Evolutionary conservation across 1,140 invertebrate species (phyloP), one percentile per base, ranked within the genome.

Genomic region (Helicorthomorpha holstii): DNA sequence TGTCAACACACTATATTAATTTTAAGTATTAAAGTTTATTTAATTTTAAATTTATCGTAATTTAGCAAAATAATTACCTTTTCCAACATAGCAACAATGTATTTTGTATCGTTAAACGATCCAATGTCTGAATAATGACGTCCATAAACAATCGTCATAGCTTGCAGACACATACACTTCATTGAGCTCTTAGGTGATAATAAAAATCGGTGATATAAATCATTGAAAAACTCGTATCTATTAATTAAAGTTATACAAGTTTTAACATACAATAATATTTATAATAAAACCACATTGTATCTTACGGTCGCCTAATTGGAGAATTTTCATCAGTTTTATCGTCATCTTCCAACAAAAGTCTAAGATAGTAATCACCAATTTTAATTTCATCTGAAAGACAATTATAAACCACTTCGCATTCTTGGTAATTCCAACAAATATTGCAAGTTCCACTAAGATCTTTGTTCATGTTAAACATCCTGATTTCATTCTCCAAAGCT

Each of bases 361-460:
- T 75, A 57, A 99, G 75, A 66, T 97, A 99, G 72, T 98, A 99
- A 69, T 98, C 93, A 26, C 95, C 94, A 63, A 98, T 96, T 73
- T 88, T 90, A 29, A 98, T 89, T 72, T 98, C 95, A 61, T 98
- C 91, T 52, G 82, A 79, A 41, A 98, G 73, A 64, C 90, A 93
- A 59, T 82, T 77, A 72, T 98, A 99, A 55, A 80, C 78, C 1
- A 95, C 80, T 72, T 96, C 90, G 66, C 97, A 93, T 70, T 99
- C 96, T 47, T 83, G 77, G 72, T 98, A 89, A 74, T 99, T 99
- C 96, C 96, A 99, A 0, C 90, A 85, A 1, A 95, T 89, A 16
- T 87, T 71, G 25, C 76, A 75, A 19, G 80, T 80, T 12, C 65
- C 62, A 24, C 59, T 51, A 50, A 95, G 73, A 62, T 98, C 95